phyloP scores from a whole-genome alignment of 2,888 invertebrate species.

The Metallyticus violacea region DNA sequence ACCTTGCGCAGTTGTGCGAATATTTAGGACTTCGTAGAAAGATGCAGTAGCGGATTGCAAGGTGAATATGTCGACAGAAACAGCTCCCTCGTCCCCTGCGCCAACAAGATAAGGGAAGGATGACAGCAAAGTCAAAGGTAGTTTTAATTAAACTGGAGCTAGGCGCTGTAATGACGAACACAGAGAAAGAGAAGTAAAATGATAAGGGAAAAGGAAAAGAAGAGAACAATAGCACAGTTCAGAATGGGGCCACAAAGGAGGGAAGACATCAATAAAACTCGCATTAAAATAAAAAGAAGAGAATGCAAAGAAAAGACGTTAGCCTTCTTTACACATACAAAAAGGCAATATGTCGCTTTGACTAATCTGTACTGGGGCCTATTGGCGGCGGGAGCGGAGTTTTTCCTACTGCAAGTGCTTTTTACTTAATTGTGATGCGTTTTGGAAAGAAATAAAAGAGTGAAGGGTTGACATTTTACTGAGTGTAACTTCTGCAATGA shows the following conservation, averaged over 20 bases:
- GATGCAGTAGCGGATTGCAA: not conserved
- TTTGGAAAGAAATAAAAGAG: no score
- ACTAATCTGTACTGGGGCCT: no score
- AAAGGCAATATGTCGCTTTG: not conserved
- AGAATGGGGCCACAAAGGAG: not conserved
- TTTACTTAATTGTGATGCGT: not conserved
- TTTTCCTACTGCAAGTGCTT: not conserved
- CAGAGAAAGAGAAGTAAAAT: not conserved
- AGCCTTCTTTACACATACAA: no score
- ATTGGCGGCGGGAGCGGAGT: not conserved
- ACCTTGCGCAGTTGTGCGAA: no score
- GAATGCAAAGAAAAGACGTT: no score
- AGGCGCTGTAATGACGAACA: not conserved
- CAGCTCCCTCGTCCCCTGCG: no score
- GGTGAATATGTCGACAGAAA: not conserved
- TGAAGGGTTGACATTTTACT: not conserved
- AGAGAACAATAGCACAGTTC: not conserved
- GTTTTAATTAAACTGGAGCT: slow-evolving; percentile 1
- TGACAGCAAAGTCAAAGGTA: slow-evolving; percentile 12
- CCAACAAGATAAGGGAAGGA: not conserved
- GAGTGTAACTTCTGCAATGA: not conserved
- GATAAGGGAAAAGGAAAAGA: not conserved
- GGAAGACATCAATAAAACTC: slow-evolving; percentile 1
- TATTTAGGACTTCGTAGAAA: no score
- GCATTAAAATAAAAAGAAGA: not conserved